Evolutionary conservation across 1,140 invertebrate genomes (phyloP), one percentile per base, ranked within the genome.

Genomic region (Ruditapes philippinarum): DNA sequence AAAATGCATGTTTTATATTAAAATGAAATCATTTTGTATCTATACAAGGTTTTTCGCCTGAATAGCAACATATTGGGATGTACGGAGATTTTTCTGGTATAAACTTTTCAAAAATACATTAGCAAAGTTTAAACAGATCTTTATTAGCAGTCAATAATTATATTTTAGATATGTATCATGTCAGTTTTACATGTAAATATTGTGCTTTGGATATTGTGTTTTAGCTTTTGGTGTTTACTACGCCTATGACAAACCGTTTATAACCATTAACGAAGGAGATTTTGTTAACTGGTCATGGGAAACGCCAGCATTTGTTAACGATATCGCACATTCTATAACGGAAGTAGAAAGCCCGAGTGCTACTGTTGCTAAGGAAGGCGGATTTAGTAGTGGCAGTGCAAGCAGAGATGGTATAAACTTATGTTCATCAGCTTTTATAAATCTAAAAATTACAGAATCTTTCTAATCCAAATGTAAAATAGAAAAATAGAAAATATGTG

Each of bases 241-340:
- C 76, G 91, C 84, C 31, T 94, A 84, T 89, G 82, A 92, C 0
- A 78, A 89, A 9, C 74, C 73, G 11, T 85, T 80, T 28, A 17
- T 90, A 42, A 40, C 54, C 0, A 51, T 94, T 0, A 81, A 84
- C 0, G 90, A 89, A 33, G 93, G 93, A 9, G 94, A 94, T 62
- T 88, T 73, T 22, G 93, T 95, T 9, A 65, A 49, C 17, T 95
- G 93, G 93, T 12, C 12, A 0, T 95, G 94, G 94, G 51, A 45
- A n/a, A 91, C 86, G 5, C 91, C 88, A 14, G 31, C 19, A n/a
- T 94, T 87, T 76, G 83, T 92, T 0, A 88, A 51, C 22, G 62
- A 85, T 49, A 80, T 91, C 17, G 87, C 51, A 22, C 91, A 89
- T 81, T 38, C 78, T 51, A 79, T 94, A 14, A 51, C 90, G n/a